These are phyloP conservation scores for Chaetodon trifascialis DNA, from an alignment of 2,113 vertebrate genomes.

Conservation along the genomic window DNA sequence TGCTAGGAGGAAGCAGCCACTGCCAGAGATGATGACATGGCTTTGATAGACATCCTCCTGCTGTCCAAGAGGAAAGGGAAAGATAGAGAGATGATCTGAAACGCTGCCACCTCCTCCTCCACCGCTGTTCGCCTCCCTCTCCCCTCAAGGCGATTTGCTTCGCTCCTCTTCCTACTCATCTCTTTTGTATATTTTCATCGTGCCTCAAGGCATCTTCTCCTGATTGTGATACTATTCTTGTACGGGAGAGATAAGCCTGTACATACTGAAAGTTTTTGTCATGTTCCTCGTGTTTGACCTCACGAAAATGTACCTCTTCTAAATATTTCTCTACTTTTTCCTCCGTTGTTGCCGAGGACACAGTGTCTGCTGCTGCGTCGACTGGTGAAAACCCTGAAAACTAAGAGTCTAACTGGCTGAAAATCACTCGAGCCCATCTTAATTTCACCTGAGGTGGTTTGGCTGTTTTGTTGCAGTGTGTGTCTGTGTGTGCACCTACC, in stretches of 20 bases:
- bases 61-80: constrained; percentile 52
- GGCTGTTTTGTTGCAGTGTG: constrained; percentile 12
- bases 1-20: constrained; percentile 61
- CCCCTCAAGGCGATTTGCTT: constrained; percentile 47
- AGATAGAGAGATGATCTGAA: constrained; percentile 68
- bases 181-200: constrained; percentile 45
- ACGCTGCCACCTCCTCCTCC: constrained; percentile 59
- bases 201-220: constrained; percentile 28
- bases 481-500: constrained; percentile 7
- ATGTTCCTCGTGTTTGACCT: constrained; percentile 30
- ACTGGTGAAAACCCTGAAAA: constrained; percentile 17
- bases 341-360: background rate
- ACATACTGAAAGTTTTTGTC: constrained; percentile 35
- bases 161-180: constrained; percentile 61
- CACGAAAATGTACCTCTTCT: constrained; percentile 15
- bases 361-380: constrained; percentile 26
- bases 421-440: constrained; percentile 45
- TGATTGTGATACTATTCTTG: constrained; percentile 34
- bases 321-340: constrained; percentile 8
- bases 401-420: constrained; percentile 39
- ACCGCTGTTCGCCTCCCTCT: constrained; percentile 42
- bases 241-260: constrained; percentile 16
- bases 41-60: constrained; percentile 62
- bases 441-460: constrained; percentile 11
- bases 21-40: constrained; percentile 64